Evolutionary conservation across 2,888 invertebrate genomes (phyloP).

Genomic region (Pelosia muscerda): DNA sequence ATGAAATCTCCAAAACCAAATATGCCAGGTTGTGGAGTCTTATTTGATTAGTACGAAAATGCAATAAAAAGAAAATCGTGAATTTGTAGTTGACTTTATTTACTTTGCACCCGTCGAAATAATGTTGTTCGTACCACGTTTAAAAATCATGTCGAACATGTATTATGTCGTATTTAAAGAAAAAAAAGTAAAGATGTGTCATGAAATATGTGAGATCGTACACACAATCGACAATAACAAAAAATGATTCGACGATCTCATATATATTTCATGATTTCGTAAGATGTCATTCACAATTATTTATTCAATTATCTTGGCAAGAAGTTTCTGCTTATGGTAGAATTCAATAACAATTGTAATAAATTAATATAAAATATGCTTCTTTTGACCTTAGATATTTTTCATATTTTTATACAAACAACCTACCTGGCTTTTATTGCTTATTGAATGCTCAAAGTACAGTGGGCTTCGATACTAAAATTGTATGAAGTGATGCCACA

Average conservation of each 20-base stretch:
- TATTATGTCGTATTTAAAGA: neutral
- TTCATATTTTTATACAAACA: neutral
- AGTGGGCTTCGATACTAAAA: too few relatives aligned
- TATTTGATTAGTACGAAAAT: too few relatives aligned
- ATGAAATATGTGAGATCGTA: slow-evolving; percentile 34
- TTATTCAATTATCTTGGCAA: slow-evolving; percentile 27
- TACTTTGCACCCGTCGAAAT: too few relatives aligned
- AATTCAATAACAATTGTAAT: slow-evolving; percentile 4
- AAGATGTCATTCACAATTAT: slow-evolving; percentile 42
- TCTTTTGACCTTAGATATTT: slow-evolving; percentile 4
- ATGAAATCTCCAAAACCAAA: too few relatives aligned
- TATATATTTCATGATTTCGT: slow-evolving; percentile 45
- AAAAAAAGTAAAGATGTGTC: slow-evolving; percentile 23
- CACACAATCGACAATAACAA: slow-evolving; percentile 41
- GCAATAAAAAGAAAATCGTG: too few relatives aligned
- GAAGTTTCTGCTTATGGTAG: slow-evolving; percentile 30
- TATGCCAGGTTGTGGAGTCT: too few relatives aligned
- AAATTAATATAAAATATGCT: neutral
- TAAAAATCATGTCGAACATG: slow-evolving; percentile 7
- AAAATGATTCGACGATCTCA: slow-evolving; percentile 47
- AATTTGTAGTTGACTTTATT: too few relatives aligned
- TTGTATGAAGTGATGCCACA: too few relatives aligned
- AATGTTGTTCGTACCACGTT: neutral
- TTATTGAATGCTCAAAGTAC: slow-evolving; percentile 2
- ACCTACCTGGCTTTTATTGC: slow-evolving; percentile 34